These are phyloP conservation scores for Goniozus legneri DNA, from an alignment of 1,140 invertebrate species.

Conservation along the genomic window DNA sequence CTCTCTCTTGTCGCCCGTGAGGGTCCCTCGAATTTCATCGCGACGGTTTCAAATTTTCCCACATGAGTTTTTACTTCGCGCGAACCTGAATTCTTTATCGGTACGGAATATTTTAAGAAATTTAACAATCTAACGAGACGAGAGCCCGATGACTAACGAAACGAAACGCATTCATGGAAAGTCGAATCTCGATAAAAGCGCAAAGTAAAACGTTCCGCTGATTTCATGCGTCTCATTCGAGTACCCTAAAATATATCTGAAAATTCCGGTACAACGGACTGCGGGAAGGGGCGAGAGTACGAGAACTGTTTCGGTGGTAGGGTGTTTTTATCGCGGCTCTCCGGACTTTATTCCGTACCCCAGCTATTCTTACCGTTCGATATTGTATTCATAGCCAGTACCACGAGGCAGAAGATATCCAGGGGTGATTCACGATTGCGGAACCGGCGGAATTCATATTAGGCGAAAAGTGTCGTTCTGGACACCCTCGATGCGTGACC, in stretches of 20 bases:
- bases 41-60: conserved; percentile 42
- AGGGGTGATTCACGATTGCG: conserved; percentile 28
- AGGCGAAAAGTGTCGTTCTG: conserved; percentile 24
- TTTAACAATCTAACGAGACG: too few species aligned
- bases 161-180: too few species aligned
- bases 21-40: conserved; percentile 12
- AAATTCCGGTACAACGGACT: too few species aligned
- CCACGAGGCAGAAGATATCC: conserved; percentile 32
- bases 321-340: conserved; percentile 37
- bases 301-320: conserved; percentile 18
- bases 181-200: too few species aligned
- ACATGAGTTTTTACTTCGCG: conserved; percentile 34
- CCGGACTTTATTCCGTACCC: conserved; percentile 22
- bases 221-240: too few species aligned
- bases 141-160: too few species aligned
- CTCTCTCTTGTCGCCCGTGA: conserved; percentile 40
- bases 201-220: too few species aligned
- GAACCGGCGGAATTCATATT: conserved; percentile 31
- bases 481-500: background rate
- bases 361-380: conserved; percentile 21
- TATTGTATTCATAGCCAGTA: conserved; percentile 40
- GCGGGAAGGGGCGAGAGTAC: too few species aligned
- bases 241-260: too few species aligned
- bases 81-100: too few species aligned
- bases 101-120: too few species aligned